These are phyloP conservation scores for Drosophila rufa DNA, from an alignment of 1,140 invertebrate genomes.

Conservation along the genomic window DNA sequence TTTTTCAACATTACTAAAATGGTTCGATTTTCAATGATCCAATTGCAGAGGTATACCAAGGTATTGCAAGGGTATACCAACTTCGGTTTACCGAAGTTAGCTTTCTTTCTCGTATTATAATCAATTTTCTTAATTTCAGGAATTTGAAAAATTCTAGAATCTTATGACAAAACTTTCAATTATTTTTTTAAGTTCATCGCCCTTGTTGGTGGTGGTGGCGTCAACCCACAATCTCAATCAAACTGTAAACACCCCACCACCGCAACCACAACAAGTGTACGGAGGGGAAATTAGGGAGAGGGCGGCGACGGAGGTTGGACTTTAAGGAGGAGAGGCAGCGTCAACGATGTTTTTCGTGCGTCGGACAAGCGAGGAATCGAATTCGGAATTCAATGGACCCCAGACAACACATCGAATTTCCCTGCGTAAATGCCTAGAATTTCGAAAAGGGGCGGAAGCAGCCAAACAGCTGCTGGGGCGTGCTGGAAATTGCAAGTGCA, in stretches of 20 bases:
- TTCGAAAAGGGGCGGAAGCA: background rate
- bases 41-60: too few relatives aligned
- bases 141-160: background rate
- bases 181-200: slow-evolving; percentile 1
- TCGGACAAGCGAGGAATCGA: slow-evolving; percentile 30
- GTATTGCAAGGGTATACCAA: too few relatives aligned
- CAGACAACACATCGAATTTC: slow-evolving; percentile 13
- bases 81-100: too few relatives aligned
- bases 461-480: slow-evolving; percentile 27
- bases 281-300: slow-evolving; percentile 9
- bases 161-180: background rate
- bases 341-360: slow-evolving; percentile 33
- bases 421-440: slow-evolving; percentile 21
- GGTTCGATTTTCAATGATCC: too few relatives aligned
- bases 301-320: background rate
- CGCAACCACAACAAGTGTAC: slow-evolving; percentile 64
- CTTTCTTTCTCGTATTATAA: too few relatives aligned
- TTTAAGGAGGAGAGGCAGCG: slow-evolving; percentile 13
- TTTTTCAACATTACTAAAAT: too few relatives aligned
- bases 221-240: slow-evolving; percentile 54
- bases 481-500: slow-evolving; percentile 25
- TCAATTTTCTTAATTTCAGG: background rate
- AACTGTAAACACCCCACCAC: slow-evolving; percentile 61
- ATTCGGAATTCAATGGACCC: slow-evolving; percentile 21
- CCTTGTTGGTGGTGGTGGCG: slow-evolving; percentile 10